Conservation (phyloP, 2,888 invertebrate genomes). For the Tridacna gigas region DNA sequence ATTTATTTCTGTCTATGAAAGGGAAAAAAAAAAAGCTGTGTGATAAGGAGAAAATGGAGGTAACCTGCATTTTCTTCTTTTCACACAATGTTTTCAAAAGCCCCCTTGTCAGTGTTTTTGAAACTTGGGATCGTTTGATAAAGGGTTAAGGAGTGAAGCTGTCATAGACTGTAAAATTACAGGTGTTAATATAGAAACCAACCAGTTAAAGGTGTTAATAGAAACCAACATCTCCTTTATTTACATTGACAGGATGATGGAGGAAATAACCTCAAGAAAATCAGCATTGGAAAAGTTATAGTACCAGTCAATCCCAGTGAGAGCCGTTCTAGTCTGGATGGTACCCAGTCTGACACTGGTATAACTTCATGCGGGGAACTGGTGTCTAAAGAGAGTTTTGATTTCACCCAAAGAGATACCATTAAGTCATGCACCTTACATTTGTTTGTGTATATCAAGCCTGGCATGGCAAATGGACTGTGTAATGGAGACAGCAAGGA, state of each 20-base stretch:
- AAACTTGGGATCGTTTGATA: no score
- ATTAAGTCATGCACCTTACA: constrained; percentile 93
- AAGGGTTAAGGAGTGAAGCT: no score
- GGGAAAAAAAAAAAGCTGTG: no score
- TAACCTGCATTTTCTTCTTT: no score
- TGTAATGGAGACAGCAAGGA: constrained; percentile 73
- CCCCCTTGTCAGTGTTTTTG: no score
- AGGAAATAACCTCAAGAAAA: constrained; percentile 74
- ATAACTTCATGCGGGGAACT: constrained; percentile 87
- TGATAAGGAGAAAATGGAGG: no score
- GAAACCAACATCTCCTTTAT: not conserved
- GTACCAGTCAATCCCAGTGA: constrained; percentile 79
- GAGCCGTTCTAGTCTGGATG: constrained; percentile 85
- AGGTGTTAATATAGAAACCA: no score
- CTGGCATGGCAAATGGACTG: constrained; percentile 71
- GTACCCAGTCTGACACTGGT: constrained; percentile 50
- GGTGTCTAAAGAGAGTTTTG: constrained; percentile 94
- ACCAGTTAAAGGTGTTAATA: no score
- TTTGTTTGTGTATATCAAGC: constrained; percentile 87
- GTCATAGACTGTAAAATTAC: no score
- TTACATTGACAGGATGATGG: constrained; percentile 58
- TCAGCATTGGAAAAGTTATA: constrained; percentile 79
- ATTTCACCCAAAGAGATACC: constrained; percentile 91
- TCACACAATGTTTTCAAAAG: no score
- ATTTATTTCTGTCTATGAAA: no score